Evolutionary conservation across 2,888 invertebrate genomes (phyloP), one percentile per base, ranked within the genome.

Genomic region (Tipula lateralis): DNA sequence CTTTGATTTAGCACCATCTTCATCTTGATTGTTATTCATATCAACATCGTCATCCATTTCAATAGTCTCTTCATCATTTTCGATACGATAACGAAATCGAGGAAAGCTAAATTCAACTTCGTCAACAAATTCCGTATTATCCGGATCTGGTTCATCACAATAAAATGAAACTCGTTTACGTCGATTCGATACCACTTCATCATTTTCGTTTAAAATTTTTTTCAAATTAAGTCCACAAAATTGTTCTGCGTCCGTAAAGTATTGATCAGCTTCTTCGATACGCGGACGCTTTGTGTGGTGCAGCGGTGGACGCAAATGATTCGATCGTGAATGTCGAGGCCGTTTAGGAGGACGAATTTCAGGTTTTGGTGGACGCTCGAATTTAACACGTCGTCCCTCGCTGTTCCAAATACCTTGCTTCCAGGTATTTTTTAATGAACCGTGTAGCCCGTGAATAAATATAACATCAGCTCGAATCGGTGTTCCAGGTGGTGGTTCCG

Each of bases 401-500:
- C 89, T 90, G 82, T 88, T 91, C 94, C 94, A 94, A 32, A 93
- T 91, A 0, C 95, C 95, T 88, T 96, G 96, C 83, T 95, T 92
- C 96, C 96, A 97, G 0, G 96, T 96, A 87, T 95, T 95, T 24
- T 93, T 92, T 34, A 95, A 91, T 0, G 96, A 96, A 0, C 95
- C 93, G 84, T 90, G 90, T 24, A 90, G 87, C 0, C 96, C 97
- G 88, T 97, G 97, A 0, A 97, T 93, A 87, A 97, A 96, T 24
- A 97, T 93, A 29, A 97, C 93, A 88, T 97, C 97, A 1, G 92
- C 92, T 3, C 89, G 88, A 81, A 90, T 90, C 1, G 89, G 88
- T 6, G 86, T 87, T 29, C 89, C 90, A 4, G 88, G 86, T 7
- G 89, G 88, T 2, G 90, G 90, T 81, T 89, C 89, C 9, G 89